Base-by-base conservation (phyloP, 2,797 vertebrate species). In the Oreochromis mossambicus region DNA sequence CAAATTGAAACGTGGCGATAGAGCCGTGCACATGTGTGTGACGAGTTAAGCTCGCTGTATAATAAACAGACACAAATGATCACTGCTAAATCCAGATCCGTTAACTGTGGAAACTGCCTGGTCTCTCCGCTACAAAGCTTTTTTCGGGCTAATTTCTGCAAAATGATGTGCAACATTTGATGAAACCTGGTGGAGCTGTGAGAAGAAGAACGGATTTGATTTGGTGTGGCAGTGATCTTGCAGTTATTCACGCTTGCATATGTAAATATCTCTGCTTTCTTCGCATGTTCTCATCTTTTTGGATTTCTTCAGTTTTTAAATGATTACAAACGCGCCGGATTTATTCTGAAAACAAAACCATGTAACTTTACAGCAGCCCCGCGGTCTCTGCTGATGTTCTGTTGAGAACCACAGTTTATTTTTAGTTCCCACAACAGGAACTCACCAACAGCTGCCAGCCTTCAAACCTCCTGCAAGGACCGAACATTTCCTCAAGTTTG, bases 51-150 rank as follows among this genome's bases (percentile, higher is more conserved):
- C 26, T 26, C 26, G 1, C 26, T 26, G 26, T 26, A 26, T 26
- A 26, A 26, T 26, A 26, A 26, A 26, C 26, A 26, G 26, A 26
- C 26, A 26, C 26, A 26, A 26, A 26, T 26, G 26, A 26, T 26
- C 26, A 26, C 26, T 26, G 26, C 66, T 43, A 43, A 26, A 26
- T 26, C 38, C 66, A 6, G 38, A 17, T 17, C 19, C 0, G 61
- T 5, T 66, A 15, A 15, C 14, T 15, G 61, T 1, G n/a, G 21
- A 43, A 21, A 17, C 38, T 6, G 38, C 9, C 1, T 12, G 61
- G 3, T 70, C 38, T 43, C 63, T 24, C 14, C 63, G 10, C 21
- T 10, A 0, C 63, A 3, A 10, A 24, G 36, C n/a, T 13, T 41
- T 66, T 21, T 21, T 3, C 10, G 2, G 17, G 32, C 10, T 36